Percentiles rank a stretch among this genome's conserved stretches.
These are phyloP conservation scores for Speoplatyrhinus poulsoni DNA, from an alignment of 2,113 vertebrate genomes.

Conservation along the genomic window DNA sequence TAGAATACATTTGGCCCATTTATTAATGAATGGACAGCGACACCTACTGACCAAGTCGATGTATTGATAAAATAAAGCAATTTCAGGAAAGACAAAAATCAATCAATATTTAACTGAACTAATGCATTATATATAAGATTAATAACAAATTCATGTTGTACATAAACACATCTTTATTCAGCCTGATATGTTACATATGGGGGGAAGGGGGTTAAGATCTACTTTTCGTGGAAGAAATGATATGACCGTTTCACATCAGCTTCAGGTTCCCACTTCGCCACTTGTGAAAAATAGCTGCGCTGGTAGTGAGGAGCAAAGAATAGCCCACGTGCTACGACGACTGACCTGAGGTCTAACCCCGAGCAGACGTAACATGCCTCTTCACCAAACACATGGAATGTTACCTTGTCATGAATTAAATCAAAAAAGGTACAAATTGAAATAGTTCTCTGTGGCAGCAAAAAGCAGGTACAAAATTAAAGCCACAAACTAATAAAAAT, in stretches of 20 bases:
- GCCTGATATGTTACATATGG: slow-evolving; percentile 69
- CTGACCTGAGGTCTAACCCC: slow-evolving; percentile 60
- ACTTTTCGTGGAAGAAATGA: slow-evolving; percentile 65
- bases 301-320: slow-evolving; percentile 53
- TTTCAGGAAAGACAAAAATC: too few relatives aligned
- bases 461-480: slow-evolving; percentile 27
- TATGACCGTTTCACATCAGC: slow-evolving; percentile 60
- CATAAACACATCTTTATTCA: slow-evolving; percentile 73
- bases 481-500: slow-evolving; percentile 12
- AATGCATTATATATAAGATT: too few relatives aligned
- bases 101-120: too few relatives aligned
- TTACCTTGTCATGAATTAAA: slow-evolving; percentile 40
- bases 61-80: too few relatives aligned
- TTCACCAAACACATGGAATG: slow-evolving; percentile 60
- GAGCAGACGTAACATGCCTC: slow-evolving; percentile 35
- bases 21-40: too few relatives aligned
- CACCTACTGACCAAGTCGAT: too few relatives aligned
- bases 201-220: slow-evolving; percentile 49
- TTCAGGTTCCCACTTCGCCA: slow-evolving; percentile 47
- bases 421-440: slow-evolving; percentile 21
- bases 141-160: slow-evolving; percentile 33
- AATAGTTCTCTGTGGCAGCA: slow-evolving; percentile 31
- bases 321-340: slow-evolving; percentile 64
- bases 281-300: slow-evolving; percentile 48
- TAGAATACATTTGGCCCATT: too few relatives aligned